Evolutionary conservation across 2,888 invertebrate genomes (phyloP).

Genomic region (Agrotis segetum): DNA sequence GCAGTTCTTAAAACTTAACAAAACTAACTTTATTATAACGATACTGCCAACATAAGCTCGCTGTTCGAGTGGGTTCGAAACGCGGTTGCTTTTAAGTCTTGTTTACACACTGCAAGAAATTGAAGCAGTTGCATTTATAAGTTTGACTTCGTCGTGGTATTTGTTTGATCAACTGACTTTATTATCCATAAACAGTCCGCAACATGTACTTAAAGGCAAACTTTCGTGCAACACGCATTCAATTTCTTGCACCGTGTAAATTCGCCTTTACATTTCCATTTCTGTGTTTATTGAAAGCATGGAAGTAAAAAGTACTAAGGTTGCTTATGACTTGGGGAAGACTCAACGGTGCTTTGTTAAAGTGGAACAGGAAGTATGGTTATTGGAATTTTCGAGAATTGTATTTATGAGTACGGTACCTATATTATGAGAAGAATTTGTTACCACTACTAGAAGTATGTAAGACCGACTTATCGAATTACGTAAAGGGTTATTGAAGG

Average conservation of each 20-base stretch:
- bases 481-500: too few species aligned
- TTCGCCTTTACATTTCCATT: slow-evolving; percentile 1
- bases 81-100: not conserved
- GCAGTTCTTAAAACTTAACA: slow-evolving; percentile 6
- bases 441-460: too few species aligned
- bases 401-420: not conserved
- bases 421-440: not conserved
- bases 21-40: slow-evolving; percentile 4
- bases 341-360: not conserved
- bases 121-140: too few species aligned
- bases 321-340: not conserved
- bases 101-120: too few species aligned
- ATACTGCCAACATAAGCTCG: slow-evolving; percentile 9
- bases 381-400: not conserved
- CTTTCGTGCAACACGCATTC: too few species aligned
- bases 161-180: too few species aligned
- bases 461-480: too few species aligned
- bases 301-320: too few species aligned
- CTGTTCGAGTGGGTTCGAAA: not conserved
- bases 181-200: too few species aligned
- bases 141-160: too few species aligned
- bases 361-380: not conserved
- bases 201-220: too few species aligned
- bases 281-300: slow-evolving; percentile 2
- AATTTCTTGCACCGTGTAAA: too few species aligned